Evolutionary conservation across 2,113 vertebrate genomes (phyloP), one percentile per base, ranked within the genome.

Genomic region (Pogona vitticeps): DNA sequence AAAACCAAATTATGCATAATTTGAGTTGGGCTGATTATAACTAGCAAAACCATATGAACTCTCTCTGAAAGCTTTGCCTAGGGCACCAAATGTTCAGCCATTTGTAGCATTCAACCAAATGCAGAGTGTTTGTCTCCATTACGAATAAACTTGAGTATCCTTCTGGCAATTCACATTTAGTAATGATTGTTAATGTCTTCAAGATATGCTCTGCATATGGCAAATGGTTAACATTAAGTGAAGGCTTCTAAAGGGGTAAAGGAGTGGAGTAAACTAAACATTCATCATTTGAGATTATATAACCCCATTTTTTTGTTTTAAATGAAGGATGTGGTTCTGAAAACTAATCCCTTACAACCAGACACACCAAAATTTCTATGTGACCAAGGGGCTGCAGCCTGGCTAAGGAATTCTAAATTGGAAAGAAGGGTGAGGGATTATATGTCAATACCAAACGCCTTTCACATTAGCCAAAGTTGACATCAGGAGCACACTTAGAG

Each of bases 1-100:
- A 95, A 95, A 96, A 94, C 88, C 91, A 91, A 96, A 96, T 96
- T 95, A 95, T 90, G 82, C 84, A 88, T 96, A 94, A 95, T 96
- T 94, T 94, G 88, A 95, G 92, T 72, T 92, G 86, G 88, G 90
- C 92, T 95, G 95, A 96, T 95, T 96, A 80, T 90, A 95, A 93
- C 92, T 92, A 96, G 94, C 89, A 94, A 93, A 96, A 93, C 83
- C 90, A 89, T 94, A 94, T 88, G 92, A 95, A 89, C 89, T 93
- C 81, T 94, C 91, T 93, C 90, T 87, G 87, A 94, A 95, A 92
- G 86, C 84, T 95, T 96, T 94, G 91, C 95, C 93, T 84, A 36
- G 79, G 94, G 95, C 94, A 92, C 89, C 90, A 93, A 94, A 88
- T 88, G 92, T 94, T 93, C 84, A 90, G 72, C 84, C 95, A 75